Evolutionary conservation across 2,797 vertebrate genomes (phyloP), one percentile per base, ranked within the genome.

Genomic region (Argentina silus): DNA sequence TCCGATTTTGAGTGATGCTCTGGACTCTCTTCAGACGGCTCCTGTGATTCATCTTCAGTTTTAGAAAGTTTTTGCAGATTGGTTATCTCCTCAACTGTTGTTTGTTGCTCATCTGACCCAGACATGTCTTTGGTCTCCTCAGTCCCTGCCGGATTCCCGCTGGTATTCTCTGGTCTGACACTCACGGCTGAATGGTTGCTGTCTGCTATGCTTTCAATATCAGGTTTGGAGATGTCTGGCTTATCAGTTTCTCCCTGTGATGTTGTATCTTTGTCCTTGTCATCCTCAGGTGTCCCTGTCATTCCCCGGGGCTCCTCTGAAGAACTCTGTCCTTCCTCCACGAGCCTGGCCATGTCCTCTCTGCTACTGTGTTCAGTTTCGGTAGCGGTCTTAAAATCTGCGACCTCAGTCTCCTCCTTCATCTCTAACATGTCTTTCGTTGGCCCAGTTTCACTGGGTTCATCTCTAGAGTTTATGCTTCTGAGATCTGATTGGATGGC

Each of bases 201-300:
- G 3, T 21, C 79, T n/a, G 68, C 23, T 14, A 76, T 69, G 65
- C 82, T 88, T 67, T 87, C 81, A 42, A 79, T 75, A 45, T 87
- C 78, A 7, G 73, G 82, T 79, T 78, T 85, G 23, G 66, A 78
- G 15, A 76, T 0, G 3, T 56, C 70, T n/a, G 73, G 70, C 6
- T 45, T 73, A 45, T 79, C 77, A 1, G 64, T 72, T 45, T 77
- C 72, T 74, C 81, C 73, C 21, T 76, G 44, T 14, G 12, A 59
- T 27, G 27, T 51, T 7, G 14, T 57, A 15, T 60, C 53, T 59
- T 43, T 56, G 27, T 55, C 51, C 19, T 67, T 67, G 45, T 23
- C 47, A 43, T 27, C 19, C 27, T 53, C 65, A n/a, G n/a, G 43
- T 14, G 43, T 42, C 27, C 15, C 51, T 42, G 14, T 56, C 10